A percentile compares a stretch with the other conserved stretches of the same genome.
Conservation (phyloP, 1,140 invertebrate genomes). For the Mya arenaria region DNA sequence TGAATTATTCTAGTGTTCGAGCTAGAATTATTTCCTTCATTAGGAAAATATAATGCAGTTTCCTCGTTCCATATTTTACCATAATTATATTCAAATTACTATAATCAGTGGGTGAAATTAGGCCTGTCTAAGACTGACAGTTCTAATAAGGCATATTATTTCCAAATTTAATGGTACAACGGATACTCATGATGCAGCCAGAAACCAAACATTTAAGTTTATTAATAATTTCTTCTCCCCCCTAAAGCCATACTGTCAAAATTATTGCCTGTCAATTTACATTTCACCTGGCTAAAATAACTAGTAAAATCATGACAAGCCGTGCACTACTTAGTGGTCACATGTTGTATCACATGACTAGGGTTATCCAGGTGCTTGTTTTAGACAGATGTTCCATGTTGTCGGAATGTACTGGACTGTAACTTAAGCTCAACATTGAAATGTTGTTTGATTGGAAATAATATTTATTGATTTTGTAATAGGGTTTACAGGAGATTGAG, state of each 20-base stretch:
- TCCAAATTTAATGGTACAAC: not conserved
- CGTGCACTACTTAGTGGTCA: conserved; percentile 34
- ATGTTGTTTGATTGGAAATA: conserved; percentile 43
- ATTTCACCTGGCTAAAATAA: conserved; percentile 51
- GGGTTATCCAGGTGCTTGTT: conserved; percentile 46
- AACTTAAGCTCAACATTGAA: conserved; percentile 19
- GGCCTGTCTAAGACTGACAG: not conserved
- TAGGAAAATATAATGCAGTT: too few relatives aligned
- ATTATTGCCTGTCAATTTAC: conserved; percentile 21
- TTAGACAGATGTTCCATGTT: conserved; percentile 35
- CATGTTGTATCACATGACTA: conserved; percentile 28
- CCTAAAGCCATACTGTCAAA: conserved; percentile 22
- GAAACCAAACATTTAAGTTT: not conserved
- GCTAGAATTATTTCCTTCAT: too few relatives aligned
- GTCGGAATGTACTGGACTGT: conserved; percentile 37
- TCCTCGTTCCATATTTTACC: too few relatives aligned
- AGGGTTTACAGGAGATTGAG: not conserved
- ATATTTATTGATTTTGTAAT: conserved; percentile 5
- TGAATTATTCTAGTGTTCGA: too few relatives aligned
- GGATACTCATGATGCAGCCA: not conserved
- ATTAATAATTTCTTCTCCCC: not conserved
- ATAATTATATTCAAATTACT: not conserved
- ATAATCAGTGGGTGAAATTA: not conserved
- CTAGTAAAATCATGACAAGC: conserved; percentile 15
- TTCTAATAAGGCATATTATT: not conserved